Evolutionary conservation across 2,113 vertebrate species (phyloP), one percentile per base, ranked within the genome.

Genomic region (Ceuthmochares aereus): DNA sequence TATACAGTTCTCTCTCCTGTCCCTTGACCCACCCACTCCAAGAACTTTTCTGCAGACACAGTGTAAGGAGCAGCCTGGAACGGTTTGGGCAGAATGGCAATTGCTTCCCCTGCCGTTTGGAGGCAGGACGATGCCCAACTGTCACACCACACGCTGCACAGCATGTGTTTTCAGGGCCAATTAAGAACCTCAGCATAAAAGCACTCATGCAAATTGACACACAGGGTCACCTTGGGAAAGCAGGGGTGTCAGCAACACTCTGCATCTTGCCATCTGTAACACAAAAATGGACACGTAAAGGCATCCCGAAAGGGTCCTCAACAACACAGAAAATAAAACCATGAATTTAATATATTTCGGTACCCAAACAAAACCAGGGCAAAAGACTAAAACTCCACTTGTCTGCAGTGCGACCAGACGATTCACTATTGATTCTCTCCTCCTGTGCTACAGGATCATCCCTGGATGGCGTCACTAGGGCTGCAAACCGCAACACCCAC

Each of bases 331-430:
- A 43, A 76, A 32, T 2, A 29, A 66, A 63, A 0, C 6, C 23
- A 12, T 51, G 42, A 12, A 27, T 63, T 75, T 25, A 30, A 25
- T 20, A 5, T 5, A 8, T n/a, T 74, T 37, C 5, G 26, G 54
- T 7, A 5, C 45, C 18, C 8, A 32, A 22, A 51, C 43, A 34
- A 21, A 29, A 0, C 0, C 45, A 12, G 14, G 5, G 8, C 40
- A 25, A 27, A 40, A 75, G n/a, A 12, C 18, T 12, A 49, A 63
- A 64, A 26, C 8, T 5, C 12, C 32, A 4, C 30, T 4, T 20
- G 25, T 6, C 3, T 3, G 62, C 32, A 40, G 54, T 2, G 3
- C 56, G 36, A 36, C 10, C 12, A 4, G 73, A 22, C 1, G 3
- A 14, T 10, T 30, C 40, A 54, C 2, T 0, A 37, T 3, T 2